Conservation (phyloP, 2,113 vertebrate genomes). For the Seriola rivoliana region DNA sequence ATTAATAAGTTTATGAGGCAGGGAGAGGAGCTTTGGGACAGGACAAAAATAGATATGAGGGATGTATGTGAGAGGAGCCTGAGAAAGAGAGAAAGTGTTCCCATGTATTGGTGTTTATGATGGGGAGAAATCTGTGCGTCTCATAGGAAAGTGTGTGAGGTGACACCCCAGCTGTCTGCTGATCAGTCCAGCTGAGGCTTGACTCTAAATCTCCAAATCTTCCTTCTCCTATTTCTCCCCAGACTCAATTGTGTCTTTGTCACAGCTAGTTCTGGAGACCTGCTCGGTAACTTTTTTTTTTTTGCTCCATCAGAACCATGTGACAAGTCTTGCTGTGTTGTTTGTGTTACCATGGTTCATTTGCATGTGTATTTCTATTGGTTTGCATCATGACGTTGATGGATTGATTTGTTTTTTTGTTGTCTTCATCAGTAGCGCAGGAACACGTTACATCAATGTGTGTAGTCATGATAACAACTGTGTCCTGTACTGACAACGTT, state of each 20-base stretch:
- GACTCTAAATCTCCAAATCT: slow-evolving; percentile 37
- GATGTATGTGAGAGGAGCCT: slow-evolving; percentile 5
- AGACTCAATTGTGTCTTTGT: slow-evolving; percentile 87
- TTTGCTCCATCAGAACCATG: slow-evolving; percentile 52
- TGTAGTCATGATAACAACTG: neutral
- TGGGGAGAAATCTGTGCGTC: neutral
- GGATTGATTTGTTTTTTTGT: neutral
- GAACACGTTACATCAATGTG: slow-evolving; percentile 14
- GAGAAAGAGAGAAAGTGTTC: slow-evolving; percentile 14
- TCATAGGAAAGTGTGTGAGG: slow-evolving; percentile 28
- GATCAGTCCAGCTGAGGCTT: slow-evolving; percentile 50
- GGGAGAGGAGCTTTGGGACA: slow-evolving; percentile 11
- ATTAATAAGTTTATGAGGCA: slow-evolving; percentile 63
- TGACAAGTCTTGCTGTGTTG: slow-evolving; percentile 29
- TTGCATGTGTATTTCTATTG: slow-evolving; percentile 65
- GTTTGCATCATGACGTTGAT: slow-evolving; percentile 44
- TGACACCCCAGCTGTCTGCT: slow-evolving; percentile 46
- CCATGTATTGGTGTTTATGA: slow-evolving; percentile 18
- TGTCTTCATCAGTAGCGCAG: neutral
- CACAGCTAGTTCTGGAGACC: slow-evolving; percentile 86
- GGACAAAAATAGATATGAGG: slow-evolving; percentile 49
- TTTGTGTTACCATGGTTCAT: slow-evolving; percentile 48
- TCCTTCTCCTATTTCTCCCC: slow-evolving; percentile 62
- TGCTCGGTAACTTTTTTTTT: slow-evolving; percentile 79
- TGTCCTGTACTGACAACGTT: slow-evolving; percentile 24